phyloP scores from a whole-genome alignment of 2,113 vertebrate genomes.

The Rynchops niger region DNA sequence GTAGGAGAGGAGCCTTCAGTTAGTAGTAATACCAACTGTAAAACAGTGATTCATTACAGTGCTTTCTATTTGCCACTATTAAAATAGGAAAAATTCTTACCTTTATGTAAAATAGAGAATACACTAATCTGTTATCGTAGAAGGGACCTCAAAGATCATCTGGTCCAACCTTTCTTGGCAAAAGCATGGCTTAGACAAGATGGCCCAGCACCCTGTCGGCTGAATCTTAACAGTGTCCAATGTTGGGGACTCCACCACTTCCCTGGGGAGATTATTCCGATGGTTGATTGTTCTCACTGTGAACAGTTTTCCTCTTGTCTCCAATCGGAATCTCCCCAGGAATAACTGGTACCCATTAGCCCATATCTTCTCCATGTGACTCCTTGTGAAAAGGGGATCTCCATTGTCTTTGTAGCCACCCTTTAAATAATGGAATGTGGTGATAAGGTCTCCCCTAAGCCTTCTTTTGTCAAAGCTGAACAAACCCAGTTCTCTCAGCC shows the following conservation, averaged over 20 bases:
- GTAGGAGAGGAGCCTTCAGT: background rate
- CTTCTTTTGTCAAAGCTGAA: background rate
- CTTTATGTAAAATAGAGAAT: background rate
- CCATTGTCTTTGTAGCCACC: background rate
- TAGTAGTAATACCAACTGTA: background rate
- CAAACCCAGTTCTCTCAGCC: background rate
- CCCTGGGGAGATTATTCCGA: background rate
- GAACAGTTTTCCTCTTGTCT: background rate
- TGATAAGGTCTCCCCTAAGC: background rate
- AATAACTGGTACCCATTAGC: background rate
- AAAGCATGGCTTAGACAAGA: background rate
- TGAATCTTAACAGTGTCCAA: background rate
- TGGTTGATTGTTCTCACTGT: background rate
- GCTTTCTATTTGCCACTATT: background rate
- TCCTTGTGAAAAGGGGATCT: background rate
- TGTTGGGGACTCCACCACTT: background rate
- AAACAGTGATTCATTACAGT: background rate
- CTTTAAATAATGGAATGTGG: background rate
- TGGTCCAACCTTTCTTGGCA: background rate
- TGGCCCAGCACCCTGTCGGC: background rate
- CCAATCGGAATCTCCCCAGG: background rate
- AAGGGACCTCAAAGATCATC: background rate
- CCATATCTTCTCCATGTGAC: background rate
- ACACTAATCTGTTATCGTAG: background rate
- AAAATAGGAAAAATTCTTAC: background rate